A percentile compares a stretch with the other conserved stretches of the same genome.
These are phyloP conservation scores for Mesembrinibis cayennensis DNA, from an alignment of 2,113 vertebrate genomes.

Conservation along the genomic window DNA sequence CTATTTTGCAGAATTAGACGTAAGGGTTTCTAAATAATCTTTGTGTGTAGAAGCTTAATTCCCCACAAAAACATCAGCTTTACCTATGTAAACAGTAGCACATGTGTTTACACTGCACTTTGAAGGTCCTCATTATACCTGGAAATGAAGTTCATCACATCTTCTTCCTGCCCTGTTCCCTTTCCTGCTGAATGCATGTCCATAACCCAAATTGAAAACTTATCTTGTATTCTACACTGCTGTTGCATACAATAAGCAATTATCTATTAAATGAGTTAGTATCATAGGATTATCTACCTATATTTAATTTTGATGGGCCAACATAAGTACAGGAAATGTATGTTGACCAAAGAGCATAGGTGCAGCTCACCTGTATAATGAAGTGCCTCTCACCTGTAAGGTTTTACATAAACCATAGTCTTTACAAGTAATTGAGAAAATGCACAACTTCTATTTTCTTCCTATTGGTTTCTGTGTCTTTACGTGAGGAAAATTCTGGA, in stretches of 20 bases:
- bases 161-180: not conserved
- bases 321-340: not conserved
- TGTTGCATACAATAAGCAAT: not conserved
- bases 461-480: not conserved
- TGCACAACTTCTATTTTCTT: not conserved
- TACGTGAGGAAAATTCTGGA: not conserved
- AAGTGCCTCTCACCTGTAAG: not conserved
- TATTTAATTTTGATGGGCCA: not conserved
- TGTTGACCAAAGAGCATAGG: not conserved
- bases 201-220: not conserved
- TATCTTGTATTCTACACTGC: not conserved
- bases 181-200: accelerated
- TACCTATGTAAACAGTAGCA: not conserved
- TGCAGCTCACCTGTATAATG: not conserved
- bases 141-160: not conserved
- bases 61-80: not conserved
- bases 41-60: not conserved
- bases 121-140: not conserved
- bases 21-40: not conserved
- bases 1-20: not conserved
- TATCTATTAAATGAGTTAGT: not conserved
- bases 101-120: not conserved
- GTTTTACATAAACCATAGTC: not conserved
- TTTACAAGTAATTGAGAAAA: not conserved
- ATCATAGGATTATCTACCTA: not conserved